Base-by-base conservation (phyloP, 2,113 vertebrate species). In the Ginglymostoma cirratum region DNA sequence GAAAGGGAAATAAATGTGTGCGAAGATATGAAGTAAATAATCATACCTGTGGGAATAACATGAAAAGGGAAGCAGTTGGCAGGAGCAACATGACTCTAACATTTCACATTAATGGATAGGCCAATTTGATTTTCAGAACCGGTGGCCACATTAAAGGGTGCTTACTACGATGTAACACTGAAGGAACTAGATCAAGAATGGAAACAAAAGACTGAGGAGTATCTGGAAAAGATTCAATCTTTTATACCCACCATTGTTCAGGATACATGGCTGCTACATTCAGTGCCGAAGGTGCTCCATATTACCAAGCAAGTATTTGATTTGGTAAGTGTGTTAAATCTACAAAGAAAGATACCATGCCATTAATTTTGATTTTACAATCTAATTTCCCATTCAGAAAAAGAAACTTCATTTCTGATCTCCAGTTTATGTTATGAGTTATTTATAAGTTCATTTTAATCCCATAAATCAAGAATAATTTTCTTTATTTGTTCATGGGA, bases 91-190 rank as follows among this genome's bases (percentile, higher is more conserved):
- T 34, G 52, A 93, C 38, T 7, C 66, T 1, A 38, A 38, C 6
- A 23, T 61, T 27, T 92, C 23, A 65, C 65, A 65, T 61, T 90
- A n/a, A 92, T 17, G 38, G 17, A 3, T 38, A 17, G 19, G 19
- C 34, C 38, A 48, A 72, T 95, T 95, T 95, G 94, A 95, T 72
- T 55, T 15, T 8, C 96, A 99, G 98, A 97, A 96, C 98, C 98
- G 0, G 96, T 98, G 96, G 97, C 97, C 72, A 98, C 98, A 0
- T 96, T 98, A 96, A 98, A 98, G 72, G 98, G 98, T 0, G 98
- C 98, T 55, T 99, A 98, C 96, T 98, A 98, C 0, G 98, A 99
- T 45, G 98, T 98, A 95, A 98, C 97, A 0, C 97, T 97, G 95
- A 97, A 97, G 96, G 97, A 96, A 94, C 96, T 98, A 97, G 98